phyloP scores from a whole-genome alignment of 1,140 invertebrate genomes.

The Orchesella cincta region DNA sequence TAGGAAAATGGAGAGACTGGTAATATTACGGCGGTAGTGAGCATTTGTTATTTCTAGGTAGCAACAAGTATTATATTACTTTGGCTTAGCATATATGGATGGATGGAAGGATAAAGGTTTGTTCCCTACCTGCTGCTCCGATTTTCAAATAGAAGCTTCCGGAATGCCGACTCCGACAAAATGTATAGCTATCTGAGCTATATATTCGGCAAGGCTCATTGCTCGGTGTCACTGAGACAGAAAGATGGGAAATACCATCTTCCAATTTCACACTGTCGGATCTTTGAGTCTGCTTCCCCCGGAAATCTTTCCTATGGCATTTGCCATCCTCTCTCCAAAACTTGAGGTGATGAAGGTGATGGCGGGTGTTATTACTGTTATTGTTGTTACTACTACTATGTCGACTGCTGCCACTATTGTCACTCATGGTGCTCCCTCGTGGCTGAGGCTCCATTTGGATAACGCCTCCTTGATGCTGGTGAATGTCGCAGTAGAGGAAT shows the following conservation, averaged over 20 bases:
- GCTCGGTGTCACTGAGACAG: conserved; percentile 54
- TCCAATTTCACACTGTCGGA: conserved; percentile 47
- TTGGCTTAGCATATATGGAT: too few species aligned
- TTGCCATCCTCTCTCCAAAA: not conserved
- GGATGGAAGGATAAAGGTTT: too few species aligned
- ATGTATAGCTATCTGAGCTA: conserved; percentile 60
- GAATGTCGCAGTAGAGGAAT: conserved; percentile 66
- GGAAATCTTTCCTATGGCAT: conserved; percentile 34
- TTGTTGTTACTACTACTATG: not conserved
- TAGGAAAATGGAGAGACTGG: too few species aligned
- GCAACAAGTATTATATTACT: too few species aligned
- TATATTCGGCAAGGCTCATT: conserved; percentile 46
- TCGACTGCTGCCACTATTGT: not conserved
- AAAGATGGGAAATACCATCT: conserved; percentile 55
- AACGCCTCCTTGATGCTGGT: conserved; percentile 59
- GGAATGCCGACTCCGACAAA: conserved; percentile 66
- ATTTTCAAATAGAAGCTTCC: conserved; percentile 73
- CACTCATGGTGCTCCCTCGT: conserved; percentile 25
- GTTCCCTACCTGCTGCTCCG: conserved; percentile 66
- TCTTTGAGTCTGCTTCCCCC: conserved; percentile 38
- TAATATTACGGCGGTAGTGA: too few species aligned
- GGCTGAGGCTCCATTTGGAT: conserved; percentile 39
- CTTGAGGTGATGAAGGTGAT: not conserved
- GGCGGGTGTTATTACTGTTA: conserved; percentile 11
- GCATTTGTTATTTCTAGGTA: too few species aligned